Percentiles rank a stretch among this genome's conserved stretches.
Evolutionary conservation across 2,113 vertebrate species (phyloP).

Genomic region (cattle (Bos taurus)): DNA sequence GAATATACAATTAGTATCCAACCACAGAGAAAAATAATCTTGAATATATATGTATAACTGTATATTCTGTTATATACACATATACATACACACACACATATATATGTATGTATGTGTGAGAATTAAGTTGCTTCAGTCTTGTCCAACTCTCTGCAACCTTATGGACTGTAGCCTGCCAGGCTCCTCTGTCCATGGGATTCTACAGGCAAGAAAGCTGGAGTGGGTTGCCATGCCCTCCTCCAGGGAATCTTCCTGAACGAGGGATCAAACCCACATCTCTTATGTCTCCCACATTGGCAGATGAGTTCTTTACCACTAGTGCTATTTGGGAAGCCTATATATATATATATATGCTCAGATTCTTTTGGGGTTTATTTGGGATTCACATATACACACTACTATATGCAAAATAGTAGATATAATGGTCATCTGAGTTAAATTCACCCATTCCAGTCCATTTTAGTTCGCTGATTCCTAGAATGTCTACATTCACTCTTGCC

Average conservation of each 20-base stretch:
- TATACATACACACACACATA: fast-evolving
- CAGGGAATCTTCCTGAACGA: neutral
- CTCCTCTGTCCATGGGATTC: neutral
- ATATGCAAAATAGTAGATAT: neutral
- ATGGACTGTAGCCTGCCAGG: neutral
- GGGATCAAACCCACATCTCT: neutral
- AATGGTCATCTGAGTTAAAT: no score
- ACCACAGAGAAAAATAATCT: no score
- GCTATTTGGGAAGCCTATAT: neutral
- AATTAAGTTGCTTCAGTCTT: neutral
- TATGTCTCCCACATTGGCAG: neutral
- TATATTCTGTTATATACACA: neutral
- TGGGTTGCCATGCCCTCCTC: neutral
- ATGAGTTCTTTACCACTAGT: neutral
- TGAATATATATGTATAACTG: neutral
- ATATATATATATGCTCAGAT: neutral
- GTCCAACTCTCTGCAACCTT: neutral
- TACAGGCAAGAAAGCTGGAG: neutral
- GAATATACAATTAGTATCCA: no score
- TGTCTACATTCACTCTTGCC: no score
- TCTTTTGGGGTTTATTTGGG: neutral
- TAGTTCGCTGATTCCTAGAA: no score
- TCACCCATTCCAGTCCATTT: no score
- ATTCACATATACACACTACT: neutral
- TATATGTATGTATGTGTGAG: fast-evolving